Evolutionary conservation across 2,888 invertebrate species (phyloP).

Genomic region (Esperia sulphurella): DNA sequence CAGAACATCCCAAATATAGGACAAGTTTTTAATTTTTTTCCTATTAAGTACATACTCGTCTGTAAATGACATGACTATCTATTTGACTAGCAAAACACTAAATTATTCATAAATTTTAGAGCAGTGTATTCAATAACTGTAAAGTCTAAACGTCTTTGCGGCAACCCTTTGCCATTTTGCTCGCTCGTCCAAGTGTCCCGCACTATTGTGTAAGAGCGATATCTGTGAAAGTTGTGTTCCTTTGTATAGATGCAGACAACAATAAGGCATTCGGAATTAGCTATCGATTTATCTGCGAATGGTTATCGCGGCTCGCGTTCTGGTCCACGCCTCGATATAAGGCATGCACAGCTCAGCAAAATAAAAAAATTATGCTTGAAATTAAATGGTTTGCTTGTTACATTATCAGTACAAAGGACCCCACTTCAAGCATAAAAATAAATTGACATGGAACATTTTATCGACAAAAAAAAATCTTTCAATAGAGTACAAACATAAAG

Average conservation of each 20-base stretch:
- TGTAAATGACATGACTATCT: too few species aligned
- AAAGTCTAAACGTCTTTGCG: background rate
- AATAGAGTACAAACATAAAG: too few species aligned
- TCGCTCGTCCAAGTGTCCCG: slow-evolving; percentile 16
- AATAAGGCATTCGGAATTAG: slow-evolving; percentile 72
- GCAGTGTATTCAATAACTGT: background rate
- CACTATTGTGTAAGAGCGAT: slow-evolving; percentile 55
- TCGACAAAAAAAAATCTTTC: too few species aligned
- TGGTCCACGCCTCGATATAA: slow-evolving; percentile 33
- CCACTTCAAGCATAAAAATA: too few species aligned
- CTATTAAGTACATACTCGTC: too few species aligned
- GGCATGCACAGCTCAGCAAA: slow-evolving; percentile 21
- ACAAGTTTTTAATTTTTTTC: too few species aligned
- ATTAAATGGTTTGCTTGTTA: too few species aligned
- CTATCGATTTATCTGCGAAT: slow-evolving; percentile 70
- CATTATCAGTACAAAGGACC: too few species aligned
- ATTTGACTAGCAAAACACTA: background rate
- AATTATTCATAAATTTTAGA: background rate
- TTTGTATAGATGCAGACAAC: slow-evolving; percentile 70
- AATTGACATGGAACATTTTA: too few species aligned
- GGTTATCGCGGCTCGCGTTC: slow-evolving; percentile 47
- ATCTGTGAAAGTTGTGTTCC: slow-evolving; percentile 67
- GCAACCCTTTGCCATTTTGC: slow-evolving; percentile 25
- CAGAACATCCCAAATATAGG: too few species aligned
- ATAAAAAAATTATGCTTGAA: too few species aligned